Conservation (phyloP, 2,113 vertebrate genomes). For the Trematomus loennbergii region DNA sequence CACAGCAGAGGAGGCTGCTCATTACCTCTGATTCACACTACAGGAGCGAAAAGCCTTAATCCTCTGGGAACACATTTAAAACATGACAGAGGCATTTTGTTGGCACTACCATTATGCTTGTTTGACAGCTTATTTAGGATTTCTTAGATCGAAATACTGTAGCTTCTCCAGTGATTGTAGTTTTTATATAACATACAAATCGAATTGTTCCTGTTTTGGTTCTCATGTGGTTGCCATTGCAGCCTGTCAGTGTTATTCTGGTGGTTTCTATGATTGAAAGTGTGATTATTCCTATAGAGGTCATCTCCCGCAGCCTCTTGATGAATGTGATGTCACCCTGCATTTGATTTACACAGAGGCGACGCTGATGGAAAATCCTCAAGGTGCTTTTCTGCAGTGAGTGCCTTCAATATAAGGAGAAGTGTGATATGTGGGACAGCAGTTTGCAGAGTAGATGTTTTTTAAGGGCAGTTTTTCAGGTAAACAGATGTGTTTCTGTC, state of each 20-base stretch:
- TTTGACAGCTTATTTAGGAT: constrained; percentile 45
- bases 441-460: constrained; percentile 10
- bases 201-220: constrained; percentile 10
- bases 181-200: neutral
- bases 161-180: neutral
- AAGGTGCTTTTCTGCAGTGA: constrained; percentile 40
- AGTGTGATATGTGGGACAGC: constrained; percentile 52
- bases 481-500: constrained; percentile 17
- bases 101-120: neutral
- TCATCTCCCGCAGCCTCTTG: constrained; percentile 34
- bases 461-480: neutral
- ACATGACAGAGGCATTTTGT: constrained; percentile 18
- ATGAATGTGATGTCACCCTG: constrained; percentile 26
- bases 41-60: constrained; percentile 34
- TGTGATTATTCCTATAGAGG: constrained; percentile 32
- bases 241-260: neutral
- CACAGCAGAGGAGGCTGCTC: constrained; percentile 12
- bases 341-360: constrained; percentile 33
- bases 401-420: constrained; percentile 4
- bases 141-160: constrained; percentile 26
- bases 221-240: constrained; percentile 26
- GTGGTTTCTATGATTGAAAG: constrained; percentile 38
- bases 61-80: constrained; percentile 38
- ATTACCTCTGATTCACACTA: constrained; percentile 31
- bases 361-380: constrained; percentile 21